Percentiles rank a stretch among this genome's conserved stretches.
Conservation (phyloP, 2,113 vertebrate genomes). For the Amphiprion percula region DNA sequence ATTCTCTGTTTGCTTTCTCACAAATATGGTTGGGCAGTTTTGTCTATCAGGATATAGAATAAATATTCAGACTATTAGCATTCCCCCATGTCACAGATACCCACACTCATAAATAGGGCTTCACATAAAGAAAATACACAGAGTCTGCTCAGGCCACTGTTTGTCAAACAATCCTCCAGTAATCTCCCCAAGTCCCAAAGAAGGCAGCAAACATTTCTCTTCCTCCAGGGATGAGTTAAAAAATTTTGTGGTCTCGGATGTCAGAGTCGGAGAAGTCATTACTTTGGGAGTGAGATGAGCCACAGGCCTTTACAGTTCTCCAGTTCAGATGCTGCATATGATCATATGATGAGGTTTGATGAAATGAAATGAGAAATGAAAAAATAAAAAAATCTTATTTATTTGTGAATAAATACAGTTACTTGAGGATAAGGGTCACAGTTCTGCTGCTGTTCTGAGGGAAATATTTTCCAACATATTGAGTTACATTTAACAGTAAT, state of each 20-base stretch:
- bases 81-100: constrained; percentile 10
- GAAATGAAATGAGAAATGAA: too few species aligned
- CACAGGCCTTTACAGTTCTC: background rate
- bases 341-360: background rate
- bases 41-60: constrained; percentile 36
- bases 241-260: constrained; percentile 21
- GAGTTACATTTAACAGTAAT: too few species aligned
- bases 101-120: constrained; percentile 31
- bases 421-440: background rate
- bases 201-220: constrained; percentile 16
- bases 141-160: background rate
- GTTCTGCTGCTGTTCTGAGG: background rate
- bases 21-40: constrained; percentile 19
- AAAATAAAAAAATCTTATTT: background rate
- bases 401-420: constrained; percentile 1
- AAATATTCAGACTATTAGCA: constrained; percentile 51
- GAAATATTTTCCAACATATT: too few species aligned
- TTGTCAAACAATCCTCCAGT: constrained; percentile 49
- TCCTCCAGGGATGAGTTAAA: constrained; percentile 24
- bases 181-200: constrained; percentile 25
- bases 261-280: constrained; percentile 23
- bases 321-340: background rate
- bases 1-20: constrained; percentile 45
- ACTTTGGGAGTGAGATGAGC: background rate
- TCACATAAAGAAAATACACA: constrained; percentile 55